A percentile compares a stretch with the other conserved stretches of the same genome.
phyloP scores from a whole-genome alignment of 2,113 vertebrate species.

The Paramormyrops kingsleyae region DNA sequence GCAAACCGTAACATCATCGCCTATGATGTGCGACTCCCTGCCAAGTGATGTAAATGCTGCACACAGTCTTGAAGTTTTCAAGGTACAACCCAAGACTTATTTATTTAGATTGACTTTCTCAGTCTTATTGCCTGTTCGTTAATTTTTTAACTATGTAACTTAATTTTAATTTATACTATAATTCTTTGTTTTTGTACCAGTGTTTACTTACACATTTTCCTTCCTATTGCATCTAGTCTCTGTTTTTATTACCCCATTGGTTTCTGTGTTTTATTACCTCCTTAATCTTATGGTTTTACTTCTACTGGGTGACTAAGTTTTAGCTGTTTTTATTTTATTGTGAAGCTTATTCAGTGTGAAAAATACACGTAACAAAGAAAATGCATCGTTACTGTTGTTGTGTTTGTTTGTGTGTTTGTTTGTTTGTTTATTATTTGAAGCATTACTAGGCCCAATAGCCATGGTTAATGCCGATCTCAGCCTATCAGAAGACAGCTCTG shows the following conservation, averaged over 20 bases:
- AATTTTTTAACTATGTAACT: not conserved
- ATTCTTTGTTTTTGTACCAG: not conserved
- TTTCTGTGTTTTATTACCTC: not conserved
- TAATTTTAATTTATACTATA: not conserved
- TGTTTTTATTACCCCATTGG: not conserved
- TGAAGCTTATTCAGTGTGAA: not conserved
- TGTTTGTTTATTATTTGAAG: not conserved
- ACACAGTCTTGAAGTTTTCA: not conserved
- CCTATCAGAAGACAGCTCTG: slow-evolving; percentile 20
- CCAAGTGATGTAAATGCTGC: not conserved
- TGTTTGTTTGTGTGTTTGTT: not conserved
- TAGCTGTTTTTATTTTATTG: not conserved
- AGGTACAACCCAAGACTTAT: not conserved
- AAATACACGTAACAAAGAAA: not conserved
- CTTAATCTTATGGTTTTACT: not conserved
- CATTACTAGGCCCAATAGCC: slow-evolving; percentile 5
- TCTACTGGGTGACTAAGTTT: not conserved
- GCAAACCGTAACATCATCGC: not conserved
- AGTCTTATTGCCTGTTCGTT: not conserved
- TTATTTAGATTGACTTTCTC: not conserved
- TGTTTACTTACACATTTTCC: not conserved
- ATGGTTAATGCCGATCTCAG: slow-evolving; percentile 22
- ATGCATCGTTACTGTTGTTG: not conserved
- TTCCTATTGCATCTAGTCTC: not conserved
- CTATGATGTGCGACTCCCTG: not conserved